Base-by-base conservation (phyloP, 2,797 vertebrate genomes). In the Octomys mimax region DNA sequence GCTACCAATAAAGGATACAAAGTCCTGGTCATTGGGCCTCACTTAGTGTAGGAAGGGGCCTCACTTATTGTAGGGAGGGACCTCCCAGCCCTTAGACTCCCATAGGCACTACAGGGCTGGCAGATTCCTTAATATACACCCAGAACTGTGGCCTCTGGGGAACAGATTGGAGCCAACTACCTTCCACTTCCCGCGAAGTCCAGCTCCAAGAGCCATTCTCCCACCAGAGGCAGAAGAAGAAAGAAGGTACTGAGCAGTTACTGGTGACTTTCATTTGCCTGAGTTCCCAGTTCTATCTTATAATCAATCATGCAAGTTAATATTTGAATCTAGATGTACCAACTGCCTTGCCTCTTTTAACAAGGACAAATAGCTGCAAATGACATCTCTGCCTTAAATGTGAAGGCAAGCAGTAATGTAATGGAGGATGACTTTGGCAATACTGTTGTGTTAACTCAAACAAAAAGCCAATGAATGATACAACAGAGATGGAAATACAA, bases 281-380 rank as follows among this genome's bases (percentile, higher is more conserved):
- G 75, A 83, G 73, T 68, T 97, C 85, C 22, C 39, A 62, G 26
- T 39, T 68, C 71, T 96, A 49, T 84, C 92, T 89, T 73, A n/a
- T 33, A 97, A 93, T 95, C 92, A 94, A 94, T 92, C 92, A 94
- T 61, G 31, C n/a, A 82, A 66, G 86, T 92, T 92, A 79, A 87
- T 91, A 95, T 94, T 87, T 95, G 92, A 91, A 64, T 91, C 84
- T 94, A 68, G 85, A 94, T 92, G 68, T 70, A 94, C 18, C 82
- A 91, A 96, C 59, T 96, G 88, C 81, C 68, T 82, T 94, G 80
- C 87, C 89, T 94, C 68, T 95, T 90, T 89, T 95, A 96, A 97
- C 95, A 95, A 94, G 78, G 78, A 97, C 73, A 93, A 95, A 96
- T 94, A 81, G 89, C 46, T 92, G 54, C 92, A 96, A 96, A 93